These are phyloP conservation scores for Conus canariensis DNA, from an alignment of 2,888 invertebrate species.

Conservation along the genomic window DNA sequence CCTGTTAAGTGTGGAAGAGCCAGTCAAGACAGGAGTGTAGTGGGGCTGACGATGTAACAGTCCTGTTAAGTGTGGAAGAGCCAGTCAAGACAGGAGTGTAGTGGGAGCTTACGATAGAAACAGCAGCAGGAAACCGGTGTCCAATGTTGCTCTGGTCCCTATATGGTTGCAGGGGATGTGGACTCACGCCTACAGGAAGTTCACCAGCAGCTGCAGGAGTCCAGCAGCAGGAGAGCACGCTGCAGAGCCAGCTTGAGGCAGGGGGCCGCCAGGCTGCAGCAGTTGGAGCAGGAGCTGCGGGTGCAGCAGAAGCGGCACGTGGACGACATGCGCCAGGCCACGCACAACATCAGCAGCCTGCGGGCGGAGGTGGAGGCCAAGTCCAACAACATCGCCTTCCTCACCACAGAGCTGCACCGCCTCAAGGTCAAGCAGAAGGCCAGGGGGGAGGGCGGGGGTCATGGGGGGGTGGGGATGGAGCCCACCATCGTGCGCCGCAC, in stretches of 20 bases:
- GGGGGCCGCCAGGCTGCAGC: constrained; percentile 63
- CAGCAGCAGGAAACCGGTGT: too few relatives aligned
- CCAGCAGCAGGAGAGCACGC: constrained; percentile 30
- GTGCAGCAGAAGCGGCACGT: constrained; percentile 68
- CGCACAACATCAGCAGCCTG: constrained; percentile 60
- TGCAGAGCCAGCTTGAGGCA: constrained; percentile 56
- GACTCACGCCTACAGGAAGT: constrained; percentile 44
- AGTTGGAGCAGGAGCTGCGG: constrained; percentile 64
- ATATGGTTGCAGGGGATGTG: not conserved
- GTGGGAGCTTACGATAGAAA: too few relatives aligned
- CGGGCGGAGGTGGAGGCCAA: constrained; percentile 70
- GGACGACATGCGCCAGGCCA: constrained; percentile 60
- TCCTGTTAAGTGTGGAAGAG: too few relatives aligned
- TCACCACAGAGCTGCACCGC: constrained; percentile 71
- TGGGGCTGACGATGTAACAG: too few relatives aligned
- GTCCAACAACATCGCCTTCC: constrained; percentile 70
- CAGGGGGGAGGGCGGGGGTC: constrained; percentile 18
- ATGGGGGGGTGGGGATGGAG: not conserved
- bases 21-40: too few relatives aligned
- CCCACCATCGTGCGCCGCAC: constrained; percentile 12
- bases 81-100: too few relatives aligned
- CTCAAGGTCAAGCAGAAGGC: constrained; percentile 56
- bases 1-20: too few relatives aligned
- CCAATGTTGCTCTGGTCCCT: too few relatives aligned
- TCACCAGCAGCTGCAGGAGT: constrained; percentile 43